Evolutionary conservation across 2,888 invertebrate genomes (phyloP), one percentile per base, ranked within the genome.

Genomic region (Busseola fusca): DNA sequence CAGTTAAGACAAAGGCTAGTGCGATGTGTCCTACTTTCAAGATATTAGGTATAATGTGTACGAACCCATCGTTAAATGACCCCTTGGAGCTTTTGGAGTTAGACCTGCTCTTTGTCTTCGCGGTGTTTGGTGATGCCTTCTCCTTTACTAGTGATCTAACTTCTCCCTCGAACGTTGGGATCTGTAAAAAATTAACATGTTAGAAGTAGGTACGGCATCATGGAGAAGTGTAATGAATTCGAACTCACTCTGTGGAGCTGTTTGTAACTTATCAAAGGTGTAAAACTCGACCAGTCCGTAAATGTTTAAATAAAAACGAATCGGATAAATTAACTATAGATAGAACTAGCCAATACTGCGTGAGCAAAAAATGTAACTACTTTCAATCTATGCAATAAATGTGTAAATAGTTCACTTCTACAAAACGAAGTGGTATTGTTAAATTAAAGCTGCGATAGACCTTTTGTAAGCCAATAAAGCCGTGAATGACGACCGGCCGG

Each of bases 111-210:
- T 91, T 92, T 27, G 87, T 81, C 74, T 91, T 93, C 6, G 76
- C 63, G 7, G 80, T 64, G 30, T 84, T 79, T 0, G 92, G 90
- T 0, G 92, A 89, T 1, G 87, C 74, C 70, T 91, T 91, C 0
- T 90, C 89, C 66, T 92, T 92, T 0, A 86, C 45, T 0, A 84
- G 79, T 3, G 84, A 60, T 25, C 82, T 84, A 7, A 94, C 77
- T 80, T 93, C 93, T 2, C 94, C 95, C 16, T 93, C 93, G 64
- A 93, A 95, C 6, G 91, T 80, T 9, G 95, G 95, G 75, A 95
- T 94, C 95, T 95, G 76, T 14, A 87, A 86, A 0, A 69, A 62
- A 25, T 14, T 12, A 30, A 48, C 9, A 57, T 5, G 12, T 64
- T 27, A 34, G 4, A 27, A 34, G 21, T 42, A 12, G 3, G 21